A percentile compares a stretch with the other conserved stretches of the same genome.
Evolutionary conservation across 2,888 invertebrate species (phyloP).

Genomic region (Deilephila elpenor): DNA sequence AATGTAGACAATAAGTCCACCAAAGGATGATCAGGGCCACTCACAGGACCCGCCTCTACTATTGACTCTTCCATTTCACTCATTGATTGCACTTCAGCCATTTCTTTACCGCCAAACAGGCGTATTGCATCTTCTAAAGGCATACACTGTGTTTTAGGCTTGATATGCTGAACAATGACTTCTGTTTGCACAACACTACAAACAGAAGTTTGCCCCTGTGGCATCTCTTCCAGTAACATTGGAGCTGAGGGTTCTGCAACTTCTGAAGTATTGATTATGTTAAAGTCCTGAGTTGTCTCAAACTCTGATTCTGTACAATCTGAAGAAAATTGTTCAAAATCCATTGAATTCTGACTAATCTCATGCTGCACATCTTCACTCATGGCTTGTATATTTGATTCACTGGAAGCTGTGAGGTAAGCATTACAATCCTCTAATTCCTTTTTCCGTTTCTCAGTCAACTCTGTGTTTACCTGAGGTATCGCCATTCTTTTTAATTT

Average conservation of each 20-base stretch:
- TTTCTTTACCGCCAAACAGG: conserved; percentile 68
- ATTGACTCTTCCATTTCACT: conserved; percentile 71
- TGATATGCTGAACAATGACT: conserved; percentile 35
- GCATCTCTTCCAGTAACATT: conserved; percentile 51
- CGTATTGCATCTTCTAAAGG: conserved; percentile 67
- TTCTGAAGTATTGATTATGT: conserved; percentile 32
- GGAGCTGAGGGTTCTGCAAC: conserved; percentile 68
- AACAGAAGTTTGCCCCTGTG: conserved; percentile 1
- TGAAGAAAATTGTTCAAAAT: neutral
- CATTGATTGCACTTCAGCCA: conserved; percentile 64
- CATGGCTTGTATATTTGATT: neutral
- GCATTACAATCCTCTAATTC: conserved; percentile 42
- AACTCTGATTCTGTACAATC: conserved; percentile 15
- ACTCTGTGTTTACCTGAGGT: conserved; percentile 36
- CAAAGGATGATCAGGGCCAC: conserved; percentile 72
- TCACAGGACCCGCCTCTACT: conserved; percentile 67
- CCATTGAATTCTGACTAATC: neutral
- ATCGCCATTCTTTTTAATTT: conserved; percentile 49
- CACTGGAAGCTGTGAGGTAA: conserved; percentile 33
- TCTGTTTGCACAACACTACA: conserved; percentile 36
- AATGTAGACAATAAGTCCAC: conserved; percentile 76
- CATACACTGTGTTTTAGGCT: conserved; percentile 60
- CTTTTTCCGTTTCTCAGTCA: conserved; percentile 42
- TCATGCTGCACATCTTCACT: neutral
- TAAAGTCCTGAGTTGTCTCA: conserved; percentile 11